phyloP scores from a whole-genome alignment of 2,113 vertebrate species.

The Camarhynchus parvulus region DNA sequence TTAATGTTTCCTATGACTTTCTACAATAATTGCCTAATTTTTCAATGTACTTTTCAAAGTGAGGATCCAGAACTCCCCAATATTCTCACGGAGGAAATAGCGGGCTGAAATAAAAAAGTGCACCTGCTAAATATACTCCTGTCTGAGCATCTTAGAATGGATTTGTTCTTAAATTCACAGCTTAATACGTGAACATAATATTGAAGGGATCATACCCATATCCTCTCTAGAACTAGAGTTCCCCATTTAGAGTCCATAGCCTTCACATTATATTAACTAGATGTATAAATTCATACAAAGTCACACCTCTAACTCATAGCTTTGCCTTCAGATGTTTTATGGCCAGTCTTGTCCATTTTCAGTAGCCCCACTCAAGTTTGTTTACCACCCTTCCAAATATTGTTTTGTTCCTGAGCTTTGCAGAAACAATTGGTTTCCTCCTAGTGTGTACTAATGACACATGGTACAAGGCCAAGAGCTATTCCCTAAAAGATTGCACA shows the following conservation, averaged over 20 bases:
- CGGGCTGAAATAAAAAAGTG: not conserved
- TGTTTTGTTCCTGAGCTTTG: not conserved
- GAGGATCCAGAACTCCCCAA: not conserved
- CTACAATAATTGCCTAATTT: constrained; percentile 21
- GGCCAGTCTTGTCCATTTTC: not conserved
- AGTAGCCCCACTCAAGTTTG: not conserved
- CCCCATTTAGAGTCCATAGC: not conserved
- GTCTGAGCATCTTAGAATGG: not conserved
- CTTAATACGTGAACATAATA: not conserved
- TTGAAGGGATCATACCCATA: not conserved
- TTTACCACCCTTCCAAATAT: not conserved
- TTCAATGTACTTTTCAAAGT: constrained; percentile 25
- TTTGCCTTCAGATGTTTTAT: not conserved
- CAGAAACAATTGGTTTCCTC: not conserved
- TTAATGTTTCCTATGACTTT: constrained; percentile 43
- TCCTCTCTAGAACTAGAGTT: not conserved
- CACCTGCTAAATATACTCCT: not conserved
- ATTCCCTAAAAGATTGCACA: not conserved
- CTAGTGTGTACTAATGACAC: not conserved
- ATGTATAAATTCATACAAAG: not conserved
- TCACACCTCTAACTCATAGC: not conserved
- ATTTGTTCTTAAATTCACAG: not conserved
- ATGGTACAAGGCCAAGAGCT: not conserved
- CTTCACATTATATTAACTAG: not conserved
- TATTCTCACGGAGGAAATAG: not conserved